Conservation (phyloP, 2,888 invertebrate genomes). For the Prosopocoilus inquinatus region DNA sequence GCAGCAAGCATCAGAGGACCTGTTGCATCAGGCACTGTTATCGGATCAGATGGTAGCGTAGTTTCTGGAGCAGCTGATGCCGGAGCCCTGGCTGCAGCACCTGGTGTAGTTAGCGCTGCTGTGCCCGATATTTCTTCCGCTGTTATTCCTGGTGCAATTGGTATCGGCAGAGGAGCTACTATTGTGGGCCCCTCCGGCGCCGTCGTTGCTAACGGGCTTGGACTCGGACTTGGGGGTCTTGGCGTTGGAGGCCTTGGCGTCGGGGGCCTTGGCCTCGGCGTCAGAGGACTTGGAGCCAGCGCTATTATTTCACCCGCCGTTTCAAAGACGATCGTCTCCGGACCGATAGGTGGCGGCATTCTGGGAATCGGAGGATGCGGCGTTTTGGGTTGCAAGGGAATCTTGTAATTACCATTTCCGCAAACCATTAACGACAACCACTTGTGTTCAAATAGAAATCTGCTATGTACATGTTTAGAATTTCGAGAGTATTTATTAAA, state of each 20-base stretch:
- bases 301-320: neutral
- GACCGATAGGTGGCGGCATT: neutral
- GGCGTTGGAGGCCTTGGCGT: conserved; percentile 7
- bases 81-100: conserved; percentile 42
- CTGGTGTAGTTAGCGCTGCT: neutral
- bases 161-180: conserved; percentile 17
- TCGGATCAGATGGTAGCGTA: conserved; percentile 49
- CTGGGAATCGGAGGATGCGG: neutral
- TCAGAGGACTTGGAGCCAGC: neutral
- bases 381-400: neutral
- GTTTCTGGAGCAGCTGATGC: conserved; percentile 49
- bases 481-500: too few relatives aligned
- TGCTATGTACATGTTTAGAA: too few relatives aligned
- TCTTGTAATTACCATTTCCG: neutral
- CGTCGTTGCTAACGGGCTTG: conserved; percentile 8
- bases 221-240: conserved; percentile 2
- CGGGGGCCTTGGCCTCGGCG: neutral
- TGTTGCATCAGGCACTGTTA: conserved; percentile 16
- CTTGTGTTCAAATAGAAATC: neutral
- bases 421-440: neutral
- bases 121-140: neutral
- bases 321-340: neutral
- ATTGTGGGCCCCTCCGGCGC: conserved; percentile 22
- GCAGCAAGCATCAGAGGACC: conserved; percentile 10
- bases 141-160: conserved; percentile 7